Base-by-base conservation (phyloP, 2,113 vertebrate genomes). In the Petrocephalus zakoni region DNA sequence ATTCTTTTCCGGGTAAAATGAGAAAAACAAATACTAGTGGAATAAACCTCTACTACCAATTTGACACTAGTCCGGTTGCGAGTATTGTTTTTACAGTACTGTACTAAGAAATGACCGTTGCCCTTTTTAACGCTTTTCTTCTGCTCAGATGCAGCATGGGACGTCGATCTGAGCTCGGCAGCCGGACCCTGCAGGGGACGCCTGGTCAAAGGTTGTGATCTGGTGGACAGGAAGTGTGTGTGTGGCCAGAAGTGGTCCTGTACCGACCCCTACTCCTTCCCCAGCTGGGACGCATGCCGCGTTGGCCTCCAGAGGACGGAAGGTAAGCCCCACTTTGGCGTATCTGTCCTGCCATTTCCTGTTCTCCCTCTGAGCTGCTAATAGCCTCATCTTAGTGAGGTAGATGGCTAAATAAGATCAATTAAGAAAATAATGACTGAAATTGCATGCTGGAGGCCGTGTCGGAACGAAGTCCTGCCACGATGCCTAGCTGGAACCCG, bases 191-290 rank as follows among this genome's bases (percentile, higher is more conserved):
- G 96, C 94, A 96, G 96, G 90, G 96, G 96, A 93, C 96, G 96
- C 94, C 96, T 96, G 89, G 93, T 96, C 93, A 96, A 95, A 86
- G 96, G 96, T 91, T 97, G 96, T 94, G 96, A 97, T 91, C 96
- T 97, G 90, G 96, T 97, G 93, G 96, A 95, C n/a, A 96, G 96
- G 91, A 96, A 95, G 87, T 96, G 96, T 0, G 93, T 96, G 51
- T 96, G 96, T 87, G 93, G 95, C 93, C 95, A 95, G 91, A 95
- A 96, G 93, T 95, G 96, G 91, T 96, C 96, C 95, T 96, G 96
- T 93, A 96, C 91, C 92, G 96, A 95, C 88, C 96, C 96, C 0
- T 97, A 96, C 89, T 95, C 96, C 88, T 97, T 96, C 93, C 94
- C 95, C 49, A 95, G 95, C 93, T 95, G 94, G 93, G 95, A 96